Evolutionary conservation across 2,797 vertebrate genomes (phyloP).

Genomic region (Antennarius maculatus): DNA sequence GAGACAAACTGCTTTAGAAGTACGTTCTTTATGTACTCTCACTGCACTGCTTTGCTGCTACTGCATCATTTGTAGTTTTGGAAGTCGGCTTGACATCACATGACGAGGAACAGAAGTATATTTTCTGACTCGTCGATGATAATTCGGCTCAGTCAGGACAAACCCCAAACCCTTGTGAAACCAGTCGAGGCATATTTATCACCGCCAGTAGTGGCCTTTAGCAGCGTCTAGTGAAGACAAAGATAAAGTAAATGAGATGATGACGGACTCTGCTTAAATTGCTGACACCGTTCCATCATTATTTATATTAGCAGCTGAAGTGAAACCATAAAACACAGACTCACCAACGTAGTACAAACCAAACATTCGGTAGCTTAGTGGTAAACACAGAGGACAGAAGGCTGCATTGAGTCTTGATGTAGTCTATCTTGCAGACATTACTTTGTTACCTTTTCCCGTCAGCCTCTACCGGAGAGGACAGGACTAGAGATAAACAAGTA

Average conservation of each 20-base stretch:
- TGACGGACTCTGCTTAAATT: background rate
- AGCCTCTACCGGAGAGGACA: slow-evolving; percentile 13
- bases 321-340: background rate
- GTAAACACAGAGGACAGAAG: too few species aligned
- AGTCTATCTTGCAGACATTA: slow-evolving; percentile 5
- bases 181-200: background rate
- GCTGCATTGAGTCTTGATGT: slow-evolving; percentile 2
- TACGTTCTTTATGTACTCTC: background rate
- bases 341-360: too few species aligned
- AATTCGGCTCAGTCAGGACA: background rate
- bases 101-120: background rate
- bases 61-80: background rate
- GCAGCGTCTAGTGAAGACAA: background rate
- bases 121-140: background rate
- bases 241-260: background rate
- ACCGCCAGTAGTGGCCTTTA: background rate
- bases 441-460: slow-evolving; percentile 21
- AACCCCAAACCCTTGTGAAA: background rate
- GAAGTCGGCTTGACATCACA: background rate
- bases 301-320: background rate
- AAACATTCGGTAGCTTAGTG: too few species aligned
- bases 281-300: background rate
- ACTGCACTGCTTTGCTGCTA: background rate
- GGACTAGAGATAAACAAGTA: slow-evolving; percentile 30
- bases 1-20: background rate